A percentile compares a stretch with the other conserved stretches of the same genome.
These are phyloP conservation scores for Ericerus pela DNA, from an alignment of 1,140 invertebrate genomes.

Conservation along the genomic window DNA sequence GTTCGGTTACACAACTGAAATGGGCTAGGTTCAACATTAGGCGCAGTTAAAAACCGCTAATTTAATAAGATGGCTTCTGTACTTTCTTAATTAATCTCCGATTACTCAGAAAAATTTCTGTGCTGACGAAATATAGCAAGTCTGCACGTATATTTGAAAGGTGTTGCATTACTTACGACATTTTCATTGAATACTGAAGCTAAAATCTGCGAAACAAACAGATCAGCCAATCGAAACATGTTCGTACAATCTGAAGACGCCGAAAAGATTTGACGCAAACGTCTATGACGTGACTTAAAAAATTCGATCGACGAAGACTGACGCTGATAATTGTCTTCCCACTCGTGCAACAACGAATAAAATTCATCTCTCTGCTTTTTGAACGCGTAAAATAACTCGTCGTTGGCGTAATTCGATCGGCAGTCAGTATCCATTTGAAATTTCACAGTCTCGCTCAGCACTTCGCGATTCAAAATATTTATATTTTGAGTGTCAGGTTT, in stretches of 20 bases:
- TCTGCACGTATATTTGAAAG: too few relatives aligned
- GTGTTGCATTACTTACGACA: background rate
- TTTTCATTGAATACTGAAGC: constrained; percentile 4
- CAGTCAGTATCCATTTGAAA: background rate
- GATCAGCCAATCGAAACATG: constrained; percentile 1
- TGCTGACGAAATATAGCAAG: too few relatives aligned
- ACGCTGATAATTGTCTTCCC: background rate
- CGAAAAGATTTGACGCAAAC: background rate
- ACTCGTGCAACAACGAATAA: background rate
- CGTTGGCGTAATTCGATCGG: background rate
- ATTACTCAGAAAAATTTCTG: too few relatives aligned
- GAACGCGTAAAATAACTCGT: background rate
- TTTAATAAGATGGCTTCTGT: too few relatives aligned
- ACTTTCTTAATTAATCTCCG: too few relatives aligned
- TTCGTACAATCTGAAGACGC: background rate
- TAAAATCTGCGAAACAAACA: constrained; percentile 4
- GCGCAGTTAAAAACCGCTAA: too few relatives aligned
- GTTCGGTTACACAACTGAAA: too few relatives aligned
- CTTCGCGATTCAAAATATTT: background rate
- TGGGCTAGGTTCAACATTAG: too few relatives aligned
- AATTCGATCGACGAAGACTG: background rate
- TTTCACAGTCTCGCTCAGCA: background rate
- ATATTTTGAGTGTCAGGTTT: background rate
- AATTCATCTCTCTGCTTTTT: constrained; percentile 3
- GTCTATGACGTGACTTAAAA: background rate